These are phyloP conservation scores for Blastobasis lacticolella DNA, from an alignment of 2,888 invertebrate genomes.

Conservation along the genomic window DNA sequence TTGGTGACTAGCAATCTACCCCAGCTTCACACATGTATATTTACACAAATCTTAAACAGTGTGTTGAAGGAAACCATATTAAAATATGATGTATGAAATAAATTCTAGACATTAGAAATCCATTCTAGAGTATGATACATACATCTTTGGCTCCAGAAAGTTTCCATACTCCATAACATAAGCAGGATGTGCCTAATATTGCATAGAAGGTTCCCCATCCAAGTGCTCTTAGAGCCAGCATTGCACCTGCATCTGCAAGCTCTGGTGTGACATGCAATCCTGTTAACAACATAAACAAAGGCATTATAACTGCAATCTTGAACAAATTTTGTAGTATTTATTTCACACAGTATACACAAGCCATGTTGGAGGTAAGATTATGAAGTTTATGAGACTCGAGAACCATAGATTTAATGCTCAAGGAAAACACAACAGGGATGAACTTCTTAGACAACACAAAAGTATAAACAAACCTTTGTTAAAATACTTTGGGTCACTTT, in stretches of 20 bases:
- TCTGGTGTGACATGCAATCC: conserved; percentile 75
- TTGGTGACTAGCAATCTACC: too few species aligned
- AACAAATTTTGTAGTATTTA: too few species aligned
- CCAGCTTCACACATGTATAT: too few species aligned
- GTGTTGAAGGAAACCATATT: too few species aligned
- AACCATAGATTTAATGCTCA: too few species aligned
- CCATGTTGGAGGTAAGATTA: background rate
- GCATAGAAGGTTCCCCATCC: conserved; percentile 93
- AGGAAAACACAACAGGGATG: too few species aligned
- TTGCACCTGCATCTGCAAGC: conserved; percentile 83
- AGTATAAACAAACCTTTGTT: conserved; percentile 71
- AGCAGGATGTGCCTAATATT: conserved; percentile 84
- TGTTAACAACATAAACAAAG: conserved; percentile 17
- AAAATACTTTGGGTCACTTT: conserved; percentile 85
- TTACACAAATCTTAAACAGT: too few species aligned
- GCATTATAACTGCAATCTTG: too few species aligned
- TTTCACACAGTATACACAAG: too few species aligned
- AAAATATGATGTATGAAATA: too few species aligned
- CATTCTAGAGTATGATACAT: conserved; percentile 34
- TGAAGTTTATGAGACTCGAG: background rate
- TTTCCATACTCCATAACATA: conserved; percentile 92
- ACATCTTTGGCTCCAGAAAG: conserved; percentile 89
- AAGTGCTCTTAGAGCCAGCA: conserved; percentile 87
- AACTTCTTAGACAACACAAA: too few species aligned
- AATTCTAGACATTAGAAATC: too few species aligned